A percentile compares a stretch with the other conserved stretches of the same genome.
These are phyloP conservation scores for Eudyptes chrysolophus DNA, from an alignment of 2,113 vertebrate species.

Conservation along the genomic window DNA sequence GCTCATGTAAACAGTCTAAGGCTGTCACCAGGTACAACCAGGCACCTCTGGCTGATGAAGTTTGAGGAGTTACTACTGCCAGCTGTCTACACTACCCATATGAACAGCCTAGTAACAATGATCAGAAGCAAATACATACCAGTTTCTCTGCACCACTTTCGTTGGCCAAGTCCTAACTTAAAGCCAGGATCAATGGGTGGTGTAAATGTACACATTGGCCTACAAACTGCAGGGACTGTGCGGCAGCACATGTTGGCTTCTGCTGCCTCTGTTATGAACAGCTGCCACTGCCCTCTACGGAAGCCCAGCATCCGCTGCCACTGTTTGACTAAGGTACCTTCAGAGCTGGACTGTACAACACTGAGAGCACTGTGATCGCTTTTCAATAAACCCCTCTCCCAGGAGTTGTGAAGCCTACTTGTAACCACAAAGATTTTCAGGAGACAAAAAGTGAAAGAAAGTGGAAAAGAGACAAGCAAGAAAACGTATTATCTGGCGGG, in stretches of 20 bases:
- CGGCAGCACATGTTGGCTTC: neutral
- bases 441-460: neutral
- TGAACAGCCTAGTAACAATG: neutral
- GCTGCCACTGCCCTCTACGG: no score
- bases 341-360: neutral
- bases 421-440: neutral
- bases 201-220: neutral
- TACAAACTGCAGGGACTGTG: neutral
- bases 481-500: fast-evolving
- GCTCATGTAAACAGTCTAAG: neutral
- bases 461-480: neutral
- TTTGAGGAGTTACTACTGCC: neutral
- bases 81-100: neutral
- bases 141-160: neutral
- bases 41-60: neutral
- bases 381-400: neutral
- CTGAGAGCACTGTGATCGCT: fast-evolving
- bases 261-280: neutral
- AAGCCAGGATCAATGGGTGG: neutral
- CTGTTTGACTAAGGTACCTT: neutral
- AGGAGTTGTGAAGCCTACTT: neutral
- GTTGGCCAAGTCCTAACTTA: neutral
- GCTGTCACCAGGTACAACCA: fast-evolving
- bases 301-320: neutral
- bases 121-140: neutral